Percentiles rank a stretch among this genome's conserved stretches.
Evolutionary conservation across 2,113 vertebrate genomes (phyloP).

Genomic region (Gambusia affinis): DNA sequence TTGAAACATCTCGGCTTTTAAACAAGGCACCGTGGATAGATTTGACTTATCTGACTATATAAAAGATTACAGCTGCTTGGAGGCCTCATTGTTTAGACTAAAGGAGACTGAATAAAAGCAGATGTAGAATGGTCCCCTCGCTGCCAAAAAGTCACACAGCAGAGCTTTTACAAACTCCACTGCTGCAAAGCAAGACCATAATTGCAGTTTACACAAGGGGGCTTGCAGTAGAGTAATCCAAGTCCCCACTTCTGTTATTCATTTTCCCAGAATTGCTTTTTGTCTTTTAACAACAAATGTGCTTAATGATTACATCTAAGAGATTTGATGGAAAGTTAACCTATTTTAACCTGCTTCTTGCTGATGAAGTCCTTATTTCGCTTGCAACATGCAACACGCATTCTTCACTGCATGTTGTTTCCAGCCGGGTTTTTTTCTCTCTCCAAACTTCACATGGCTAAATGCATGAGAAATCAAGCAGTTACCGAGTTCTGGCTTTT

Average conservation of each 20-base stretch:
- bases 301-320: not conserved
- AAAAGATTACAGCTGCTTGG: slow-evolving; percentile 24
- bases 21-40: slow-evolving; percentile 3
- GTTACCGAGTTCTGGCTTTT: not conserved
- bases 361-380: not conserved
- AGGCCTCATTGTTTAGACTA: slow-evolving; percentile 23
- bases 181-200: slow-evolving; percentile 9
- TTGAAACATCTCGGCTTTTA: slow-evolving; percentile 10
- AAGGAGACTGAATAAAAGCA: slow-evolving; percentile 42
- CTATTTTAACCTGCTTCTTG: not conserved
- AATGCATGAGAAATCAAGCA: not conserved
- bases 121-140: slow-evolving; percentile 11
- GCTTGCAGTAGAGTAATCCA: not conserved
- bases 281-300: slow-evolving; percentile 9
- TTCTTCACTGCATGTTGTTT: not conserved
- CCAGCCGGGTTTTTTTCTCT: not conserved
- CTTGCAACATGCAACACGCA: not conserved
- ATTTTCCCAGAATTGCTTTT: not conserved
- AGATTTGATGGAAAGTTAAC: not conserved
- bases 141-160: slow-evolving; percentile 38
- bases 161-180: slow-evolving; percentile 6
- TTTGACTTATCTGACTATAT: slow-evolving; percentile 28
- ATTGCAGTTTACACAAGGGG: slow-evolving; percentile 13
- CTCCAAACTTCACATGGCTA: not conserved
- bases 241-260: not conserved